Percentiles rank a stretch among this genome's conserved stretches.
These are phyloP conservation scores for Eretmochelys imbricata DNA, from an alignment of 2,113 vertebrate genomes.

Conservation along the genomic window DNA sequence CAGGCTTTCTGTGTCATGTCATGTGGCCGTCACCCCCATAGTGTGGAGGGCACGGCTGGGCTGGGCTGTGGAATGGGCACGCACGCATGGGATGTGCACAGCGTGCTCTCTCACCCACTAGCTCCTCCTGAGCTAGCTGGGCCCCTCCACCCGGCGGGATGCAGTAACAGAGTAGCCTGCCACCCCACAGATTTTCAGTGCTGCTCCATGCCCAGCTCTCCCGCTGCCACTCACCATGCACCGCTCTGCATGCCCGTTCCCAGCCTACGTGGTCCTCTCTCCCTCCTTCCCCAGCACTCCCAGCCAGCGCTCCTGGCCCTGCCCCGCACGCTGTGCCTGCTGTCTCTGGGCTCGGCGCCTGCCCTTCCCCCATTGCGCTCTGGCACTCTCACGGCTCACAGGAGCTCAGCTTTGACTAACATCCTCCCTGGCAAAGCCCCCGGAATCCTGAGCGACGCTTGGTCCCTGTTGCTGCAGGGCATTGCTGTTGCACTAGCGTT, in stretches of 20 bases:
- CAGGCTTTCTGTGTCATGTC: accelerated
- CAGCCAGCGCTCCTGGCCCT: neutral
- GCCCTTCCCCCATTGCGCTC: neutral
- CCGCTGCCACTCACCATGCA: neutral
- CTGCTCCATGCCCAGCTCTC: accelerated
- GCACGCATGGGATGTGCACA: neutral
- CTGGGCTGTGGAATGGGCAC: neutral
- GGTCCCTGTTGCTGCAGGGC: conserved; percentile 31
- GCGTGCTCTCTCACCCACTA: neutral
- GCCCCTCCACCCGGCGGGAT: neutral
- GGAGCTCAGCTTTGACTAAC: neutral
- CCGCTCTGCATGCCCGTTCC: conserved; percentile 16
- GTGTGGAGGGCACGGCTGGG: neutral
- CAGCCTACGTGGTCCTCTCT: conserved; percentile 26
- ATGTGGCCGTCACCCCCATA: no score
- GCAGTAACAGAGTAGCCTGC: neutral
- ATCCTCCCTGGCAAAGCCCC: neutral
- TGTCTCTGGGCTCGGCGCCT: neutral
- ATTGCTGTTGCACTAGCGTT: conserved; percentile 24
- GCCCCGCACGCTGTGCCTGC: accelerated
- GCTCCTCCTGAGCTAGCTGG: neutral
- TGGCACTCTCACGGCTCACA: accelerated
- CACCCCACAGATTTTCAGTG: neutral
- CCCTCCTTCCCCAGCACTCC: neutral
- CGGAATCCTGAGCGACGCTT: neutral